Base-by-base conservation (phyloP, 1,140 invertebrate genomes). In the Apis dorsata region DNA sequence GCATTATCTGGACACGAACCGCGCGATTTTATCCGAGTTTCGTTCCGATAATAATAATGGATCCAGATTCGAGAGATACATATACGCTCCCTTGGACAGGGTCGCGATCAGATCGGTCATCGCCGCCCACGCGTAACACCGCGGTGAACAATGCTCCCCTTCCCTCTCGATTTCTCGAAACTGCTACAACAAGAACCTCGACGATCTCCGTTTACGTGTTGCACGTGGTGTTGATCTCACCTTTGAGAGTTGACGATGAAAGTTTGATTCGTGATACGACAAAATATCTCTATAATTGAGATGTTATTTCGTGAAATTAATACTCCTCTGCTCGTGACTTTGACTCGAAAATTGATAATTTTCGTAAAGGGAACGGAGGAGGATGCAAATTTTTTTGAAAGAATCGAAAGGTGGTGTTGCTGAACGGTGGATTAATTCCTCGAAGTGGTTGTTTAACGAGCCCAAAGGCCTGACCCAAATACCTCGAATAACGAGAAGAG, bases 11-110 rank as follows among this genome's bases (percentile, higher is more conserved):
- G 66, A 83, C 78, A 70, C 60, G 70, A 75, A 75, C 34, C 70
- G 74, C 55, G 66, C 76, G 80, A 90, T 90, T 88, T 90, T 90
- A 90, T 89, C 85, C 60, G 60, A 60, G 9, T 69, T 49, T 71
- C 65, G 60, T 44, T 74, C 73, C 77, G 79, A 87, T 88, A 88
- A 85, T 88, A 85, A 62, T 66, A 79, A 13, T 51, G 80, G 53
- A 82, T 55, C 68, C 74, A 34, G 34, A 34, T 34, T 34, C 34
- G 69, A 57, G 3, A 34, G 2, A 4, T 34, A 2, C 34, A 34
- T 34, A 34, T 66, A 84, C 55, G 59, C 17, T 81, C 75, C 17
- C 57, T 57, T 77, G 79, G 86, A 88, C 86, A 85, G 59, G 84
- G 82, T 85, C 60, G 83, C 84, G 85, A 88, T 75, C 76, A 74